Evolutionary conservation across 2,888 invertebrate genomes (phyloP).

Genomic region (Abrostola triplasia): DNA sequence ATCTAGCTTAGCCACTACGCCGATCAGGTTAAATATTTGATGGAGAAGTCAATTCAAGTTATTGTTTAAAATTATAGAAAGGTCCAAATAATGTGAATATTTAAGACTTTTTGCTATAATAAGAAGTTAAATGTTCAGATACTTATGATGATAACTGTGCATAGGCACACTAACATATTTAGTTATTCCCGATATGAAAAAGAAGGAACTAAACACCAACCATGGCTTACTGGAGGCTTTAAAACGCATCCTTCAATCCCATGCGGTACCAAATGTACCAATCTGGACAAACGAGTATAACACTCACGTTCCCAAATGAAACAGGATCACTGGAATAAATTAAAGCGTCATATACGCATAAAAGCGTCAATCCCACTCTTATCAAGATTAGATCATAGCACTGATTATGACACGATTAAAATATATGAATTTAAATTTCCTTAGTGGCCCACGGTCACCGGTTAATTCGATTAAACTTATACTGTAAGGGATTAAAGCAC

Average conservation of each 20-base stretch:
- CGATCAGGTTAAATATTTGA: too few species aligned
- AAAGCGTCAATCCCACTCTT: conserved; percentile 64
- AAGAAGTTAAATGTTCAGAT: too few species aligned
- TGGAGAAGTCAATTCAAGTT: too few species aligned
- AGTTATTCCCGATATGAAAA: too few species aligned
- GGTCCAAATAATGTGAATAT: too few species aligned
- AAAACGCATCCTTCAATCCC: neutral
- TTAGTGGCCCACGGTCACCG: conserved; percentile 38
- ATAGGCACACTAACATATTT: too few species aligned
- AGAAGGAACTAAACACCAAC: too few species aligned
- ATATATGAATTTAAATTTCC: conserved; percentile 60
- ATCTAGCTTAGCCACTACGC: too few species aligned
- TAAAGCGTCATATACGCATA: conserved; percentile 65
- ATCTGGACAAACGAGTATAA: conserved; percentile 20
- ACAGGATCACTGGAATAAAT: conserved; percentile 64
- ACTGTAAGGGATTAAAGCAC: conserved; percentile 72
- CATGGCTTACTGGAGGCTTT: neutral
- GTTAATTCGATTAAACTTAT: conserved; percentile 75
- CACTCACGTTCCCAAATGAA: conserved; percentile 25
- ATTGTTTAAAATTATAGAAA: too few species aligned
- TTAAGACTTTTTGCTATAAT: too few species aligned
- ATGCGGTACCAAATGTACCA: conserved; percentile 37
- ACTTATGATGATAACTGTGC: too few species aligned
- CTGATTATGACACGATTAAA: conserved; percentile 66
- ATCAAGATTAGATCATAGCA: conserved; percentile 71